phyloP scores from a whole-genome alignment of 2,888 invertebrate species.

The Blastobasis adustella region DNA sequence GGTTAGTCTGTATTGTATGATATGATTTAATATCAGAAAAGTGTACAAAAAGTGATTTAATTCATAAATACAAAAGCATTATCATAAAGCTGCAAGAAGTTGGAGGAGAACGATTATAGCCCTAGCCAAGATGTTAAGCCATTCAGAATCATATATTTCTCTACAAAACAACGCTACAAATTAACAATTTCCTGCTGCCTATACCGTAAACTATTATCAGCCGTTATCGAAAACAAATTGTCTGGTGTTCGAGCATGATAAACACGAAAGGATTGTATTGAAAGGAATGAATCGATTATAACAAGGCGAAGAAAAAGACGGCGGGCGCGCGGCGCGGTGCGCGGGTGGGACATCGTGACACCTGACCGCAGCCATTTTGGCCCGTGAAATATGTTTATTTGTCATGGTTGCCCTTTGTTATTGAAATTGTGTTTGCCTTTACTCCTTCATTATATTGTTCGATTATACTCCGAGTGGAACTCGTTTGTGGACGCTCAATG shows the following conservation, averaged over 20 bases:
- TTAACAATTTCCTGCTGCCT: too few relatives aligned
- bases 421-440: conserved; percentile 74
- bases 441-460: conserved; percentile 74
- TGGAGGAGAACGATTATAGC: too few relatives aligned
- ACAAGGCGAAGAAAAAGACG: conserved; percentile 49
- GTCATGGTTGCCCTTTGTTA: conserved; percentile 71
- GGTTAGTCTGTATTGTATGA: conserved; percentile 2
- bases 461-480: conserved; percentile 65
- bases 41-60: too few relatives aligned
- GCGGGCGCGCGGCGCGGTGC: conserved; percentile 24
- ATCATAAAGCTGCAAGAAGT: too few relatives aligned
- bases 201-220: too few relatives aligned
- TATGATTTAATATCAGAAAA: too few relatives aligned
- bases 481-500: conserved; percentile 64
- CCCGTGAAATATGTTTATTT: conserved; percentile 75
- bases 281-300: conserved; percentile 67
- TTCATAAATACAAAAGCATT: too few relatives aligned
- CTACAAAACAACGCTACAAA: too few relatives aligned
- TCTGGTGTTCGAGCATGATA: too few relatives aligned
- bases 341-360: conserved; percentile 54
- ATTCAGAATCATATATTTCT: too few relatives aligned
- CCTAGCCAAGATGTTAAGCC: too few relatives aligned
- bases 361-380: conserved; percentile 74
- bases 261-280: conserved; percentile 42
- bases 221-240: too few relatives aligned